Evolutionary conservation across 2,113 vertebrate species (phyloP), one percentile per base, ranked within the genome.

Genomic region (Gopherus flavomarginatus): DNA sequence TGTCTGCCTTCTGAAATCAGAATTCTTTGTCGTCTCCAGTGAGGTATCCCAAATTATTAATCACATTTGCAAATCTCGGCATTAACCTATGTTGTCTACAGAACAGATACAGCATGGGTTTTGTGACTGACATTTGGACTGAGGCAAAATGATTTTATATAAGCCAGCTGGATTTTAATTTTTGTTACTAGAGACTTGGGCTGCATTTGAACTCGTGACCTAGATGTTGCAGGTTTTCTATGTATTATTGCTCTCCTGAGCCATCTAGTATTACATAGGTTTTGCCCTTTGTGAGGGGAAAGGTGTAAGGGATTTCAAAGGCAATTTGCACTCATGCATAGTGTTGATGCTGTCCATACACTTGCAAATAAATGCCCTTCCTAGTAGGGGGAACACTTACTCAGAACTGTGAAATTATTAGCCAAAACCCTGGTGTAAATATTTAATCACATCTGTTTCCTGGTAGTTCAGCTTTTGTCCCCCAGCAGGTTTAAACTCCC

Each of bases 401-500:
- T 89, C 50, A 94, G 87, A 93, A 89, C 5, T n/a, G 31, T 17
- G 50, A 50, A 50, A 50, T 65, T 57, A 57, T 11, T 27, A 69
- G 35, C n/a, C 62, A 69, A 69, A n/a, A n/a, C 62, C 31, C 62
- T 69, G 8, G 17, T 69, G 35, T n/a, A n/a, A 87, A 49, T 86
- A 27, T 89, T 88, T 82, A 89, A 75, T 84, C 88, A 16, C 24
- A 75, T 84, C 92, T 89, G 21, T 83, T 94, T 95, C 88, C 93
- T 89, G 72, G 54, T 88, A 54, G 82, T 87, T 89, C 38, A n/a
- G 90, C 54, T 87, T 96, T 93, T 83, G 79, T 94, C 27, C 57
- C 11, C 54, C 81, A 90, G 84, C 75, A 86, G 82, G 38, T 89
- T 92, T 52, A 94, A 90, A 69, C 3, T 4, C 10, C 8, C 35